phyloP scores from a whole-genome alignment of 2,888 invertebrate genomes.

The Cerceris rybyensis region DNA sequence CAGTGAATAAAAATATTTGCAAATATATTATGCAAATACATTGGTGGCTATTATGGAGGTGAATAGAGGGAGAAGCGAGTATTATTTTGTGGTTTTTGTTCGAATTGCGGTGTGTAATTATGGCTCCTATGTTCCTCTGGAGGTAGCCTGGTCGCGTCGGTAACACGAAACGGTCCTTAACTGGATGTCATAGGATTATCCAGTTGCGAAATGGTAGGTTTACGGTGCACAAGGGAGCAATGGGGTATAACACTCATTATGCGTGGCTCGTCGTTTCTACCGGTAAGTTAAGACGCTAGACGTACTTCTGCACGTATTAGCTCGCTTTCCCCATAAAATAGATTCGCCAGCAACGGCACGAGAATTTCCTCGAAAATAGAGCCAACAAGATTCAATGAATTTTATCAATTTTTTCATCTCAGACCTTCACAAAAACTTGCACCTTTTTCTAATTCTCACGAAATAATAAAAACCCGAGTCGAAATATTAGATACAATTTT shows the following conservation, averaged over 20 bases:
- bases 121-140: conserved; percentile 21
- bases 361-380: neutral
- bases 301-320: conserved; percentile 17
- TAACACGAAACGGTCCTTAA: conserved; percentile 44
- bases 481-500: no score
- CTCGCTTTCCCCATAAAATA: conserved; percentile 17
- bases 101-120: conserved; percentile 24
- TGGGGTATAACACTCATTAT: conserved; percentile 49
- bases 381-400: no score
- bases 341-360: conserved; percentile 9
- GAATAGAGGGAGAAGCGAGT: neutral
- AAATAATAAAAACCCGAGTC: no score
- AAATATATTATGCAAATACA: no score
- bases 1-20: no score
- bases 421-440: no score
- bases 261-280: conserved; percentile 32
- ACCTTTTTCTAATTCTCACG: no score
- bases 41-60: no score
- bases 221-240: conserved; percentile 47
- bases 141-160: conserved; percentile 6
- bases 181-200: conserved; percentile 48
- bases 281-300: conserved; percentile 26
- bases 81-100: neutral
- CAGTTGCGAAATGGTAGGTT: conserved; percentile 34
- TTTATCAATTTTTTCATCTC: no score